These are phyloP conservation scores for Tretioscincus oriximinensis DNA, from an alignment of 2,113 vertebrate species.

Conservation along the genomic window DNA sequence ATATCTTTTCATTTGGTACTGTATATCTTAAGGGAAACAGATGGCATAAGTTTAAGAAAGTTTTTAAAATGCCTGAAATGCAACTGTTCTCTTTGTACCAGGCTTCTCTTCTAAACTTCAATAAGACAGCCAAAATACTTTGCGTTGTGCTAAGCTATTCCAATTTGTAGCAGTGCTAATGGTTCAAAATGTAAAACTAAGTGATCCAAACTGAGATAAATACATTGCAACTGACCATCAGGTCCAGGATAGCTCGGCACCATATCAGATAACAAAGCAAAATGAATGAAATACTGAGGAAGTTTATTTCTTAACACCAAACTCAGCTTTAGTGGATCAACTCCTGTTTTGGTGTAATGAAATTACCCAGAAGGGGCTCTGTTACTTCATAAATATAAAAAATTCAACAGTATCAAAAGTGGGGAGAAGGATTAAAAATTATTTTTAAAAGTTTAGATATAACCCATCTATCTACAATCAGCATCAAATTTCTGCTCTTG, in stretches of 20 bases:
- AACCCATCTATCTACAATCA: too few species aligned
- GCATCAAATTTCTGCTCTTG: too few species aligned
- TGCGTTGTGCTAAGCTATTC: constrained; percentile 19
- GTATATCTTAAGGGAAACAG: constrained; percentile 66
- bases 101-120: constrained; percentile 53
- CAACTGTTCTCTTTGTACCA: constrained; percentile 62
- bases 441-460: too few species aligned
- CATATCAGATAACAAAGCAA: too few species aligned
- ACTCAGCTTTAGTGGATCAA: too few species aligned
- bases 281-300: background rate
- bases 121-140: constrained; percentile 47
- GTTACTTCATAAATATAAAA: too few species aligned
- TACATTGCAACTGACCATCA: background rate
- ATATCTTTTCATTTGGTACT: constrained; percentile 65
- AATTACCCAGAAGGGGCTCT: too few species aligned
- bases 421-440: too few species aligned
- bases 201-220: background rate
- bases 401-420: too few species aligned
- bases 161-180: background rate
- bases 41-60: constrained; percentile 71
- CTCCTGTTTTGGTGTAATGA: too few species aligned
- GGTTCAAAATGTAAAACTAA: constrained; percentile 13
- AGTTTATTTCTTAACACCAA: background rate
- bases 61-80: constrained; percentile 68
- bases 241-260: background rate